Conservation (phyloP, 2,797 vertebrate genomes). For the Characodon lateralis region DNA sequence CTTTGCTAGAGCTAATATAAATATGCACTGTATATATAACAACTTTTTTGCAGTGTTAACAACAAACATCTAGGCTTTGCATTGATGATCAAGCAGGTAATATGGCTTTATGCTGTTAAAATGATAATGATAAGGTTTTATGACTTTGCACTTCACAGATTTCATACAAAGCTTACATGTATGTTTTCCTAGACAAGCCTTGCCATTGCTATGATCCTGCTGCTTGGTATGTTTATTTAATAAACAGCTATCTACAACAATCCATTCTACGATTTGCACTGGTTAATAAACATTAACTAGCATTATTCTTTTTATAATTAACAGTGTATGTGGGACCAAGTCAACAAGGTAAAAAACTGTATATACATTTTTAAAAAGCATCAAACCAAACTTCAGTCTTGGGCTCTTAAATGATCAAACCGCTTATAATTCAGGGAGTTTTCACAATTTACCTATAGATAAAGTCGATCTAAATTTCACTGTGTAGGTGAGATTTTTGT, state of each 20-base stretch:
- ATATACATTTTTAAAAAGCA: too few relatives aligned
- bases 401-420: not conserved
- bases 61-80: too few relatives aligned
- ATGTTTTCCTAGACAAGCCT: conserved; percentile 27
- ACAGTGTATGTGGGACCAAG: not conserved
- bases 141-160: too few relatives aligned
- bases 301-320: not conserved
- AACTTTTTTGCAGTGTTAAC: too few relatives aligned
- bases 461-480: not conserved
- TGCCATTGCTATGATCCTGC: conserved; percentile 21
- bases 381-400: too few relatives aligned
- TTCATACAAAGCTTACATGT: not conserved
- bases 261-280: not conserved
- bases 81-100: too few relatives aligned
- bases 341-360: not conserved
- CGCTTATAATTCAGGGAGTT: not conserved
- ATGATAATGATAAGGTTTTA: too few relatives aligned
- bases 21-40: too few relatives aligned
- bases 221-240: conserved; percentile 44
- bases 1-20: not conserved
- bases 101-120: too few relatives aligned
- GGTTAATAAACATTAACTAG: not conserved
- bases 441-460: not conserved
- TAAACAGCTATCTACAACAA: not conserved
- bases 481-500: not conserved